Evolutionary conservation across 2,797 vertebrate species (phyloP).

Genomic region (Monodelphis domestica): DNA sequence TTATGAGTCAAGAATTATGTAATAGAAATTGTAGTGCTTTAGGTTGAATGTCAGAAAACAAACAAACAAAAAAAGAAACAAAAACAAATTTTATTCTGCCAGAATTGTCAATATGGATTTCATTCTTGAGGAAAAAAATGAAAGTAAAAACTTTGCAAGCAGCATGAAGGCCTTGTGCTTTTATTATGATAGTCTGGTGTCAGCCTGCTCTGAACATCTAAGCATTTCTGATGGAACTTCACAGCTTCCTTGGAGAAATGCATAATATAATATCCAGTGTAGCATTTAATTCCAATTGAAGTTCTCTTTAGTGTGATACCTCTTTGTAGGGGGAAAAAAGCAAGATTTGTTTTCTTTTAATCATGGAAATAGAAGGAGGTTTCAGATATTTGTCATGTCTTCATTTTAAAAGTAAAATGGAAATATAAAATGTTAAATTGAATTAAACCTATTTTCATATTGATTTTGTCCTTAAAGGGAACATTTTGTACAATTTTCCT

Average conservation of each 20-base stretch:
- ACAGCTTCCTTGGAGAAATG: slow-evolving; percentile 11
- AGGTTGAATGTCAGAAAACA: slow-evolving; percentile 54
- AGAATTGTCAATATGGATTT: slow-evolving; percentile 65
- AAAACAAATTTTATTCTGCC: slow-evolving; percentile 68
- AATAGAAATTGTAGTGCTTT: slow-evolving; percentile 66
- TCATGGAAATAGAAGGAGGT: slow-evolving; percentile 4
- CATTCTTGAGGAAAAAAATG: slow-evolving; percentile 49
- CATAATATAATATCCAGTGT: not conserved
- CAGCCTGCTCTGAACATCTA: slow-evolving; percentile 20
- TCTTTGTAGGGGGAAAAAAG: not conserved
- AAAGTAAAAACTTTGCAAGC: not conserved
- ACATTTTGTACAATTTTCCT: not conserved
- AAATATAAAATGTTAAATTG: slow-evolving; percentile 9
- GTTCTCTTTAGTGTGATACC: slow-evolving; percentile 45
- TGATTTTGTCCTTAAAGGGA: not conserved
- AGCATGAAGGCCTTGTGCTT: not conserved
- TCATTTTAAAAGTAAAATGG: slow-evolving; percentile 31
- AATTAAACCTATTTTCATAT: not conserved
- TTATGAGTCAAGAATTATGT: slow-evolving; percentile 66
- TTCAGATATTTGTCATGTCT: slow-evolving; percentile 24
- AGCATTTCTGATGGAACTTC: slow-evolving; percentile 28
- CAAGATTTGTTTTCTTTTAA: slow-evolving; percentile 1
- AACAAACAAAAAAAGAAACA: slow-evolving; percentile 24
- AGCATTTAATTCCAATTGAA: slow-evolving; percentile 49
- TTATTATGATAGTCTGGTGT: slow-evolving; percentile 25